Percentiles rank a stretch among this genome's conserved stretches.
Evolutionary conservation across 2,113 vertebrate genomes (phyloP).

Genomic region (Eudyptes chrysolophus): DNA sequence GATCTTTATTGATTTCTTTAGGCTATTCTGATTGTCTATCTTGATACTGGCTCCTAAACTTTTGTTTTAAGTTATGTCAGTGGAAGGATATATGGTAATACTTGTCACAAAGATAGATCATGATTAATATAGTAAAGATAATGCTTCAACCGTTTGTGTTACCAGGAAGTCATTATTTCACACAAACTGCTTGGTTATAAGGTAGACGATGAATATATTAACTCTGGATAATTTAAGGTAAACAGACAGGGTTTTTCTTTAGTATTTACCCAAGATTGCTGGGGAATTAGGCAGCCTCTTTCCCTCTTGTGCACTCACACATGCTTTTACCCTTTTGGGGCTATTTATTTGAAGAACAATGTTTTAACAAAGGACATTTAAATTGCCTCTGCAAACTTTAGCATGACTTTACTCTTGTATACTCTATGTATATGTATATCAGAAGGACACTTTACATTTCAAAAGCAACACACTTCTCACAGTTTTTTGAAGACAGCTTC

Average conservation of each 20-base stretch:
- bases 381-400: not conserved
- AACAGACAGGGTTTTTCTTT: not conserved
- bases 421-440: slow-evolving; percentile 18
- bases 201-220: not conserved
- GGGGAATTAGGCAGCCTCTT: not conserved
- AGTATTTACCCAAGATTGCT: not conserved
- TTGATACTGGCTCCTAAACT: not conserved
- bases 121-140: not conserved
- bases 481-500: not conserved
- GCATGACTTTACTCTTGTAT: not conserved
- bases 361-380: slow-evolving; percentile 22
- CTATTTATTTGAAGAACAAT: not conserved
- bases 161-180: not conserved
- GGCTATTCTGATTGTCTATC: not conserved
- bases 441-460: slow-evolving; percentile 46
- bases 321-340: not conserved
- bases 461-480: not conserved
- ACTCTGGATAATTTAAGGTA: not conserved
- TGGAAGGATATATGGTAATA: not conserved
- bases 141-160: not conserved
- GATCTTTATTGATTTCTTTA: not conserved
- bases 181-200: not conserved
- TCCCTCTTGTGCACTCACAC: not conserved
- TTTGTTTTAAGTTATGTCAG: not conserved
- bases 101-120: not conserved